Evolutionary conservation across 2,888 invertebrate genomes (phyloP), one percentile per base, ranked within the genome.

Genomic region (Rotaria macrura): DNA sequence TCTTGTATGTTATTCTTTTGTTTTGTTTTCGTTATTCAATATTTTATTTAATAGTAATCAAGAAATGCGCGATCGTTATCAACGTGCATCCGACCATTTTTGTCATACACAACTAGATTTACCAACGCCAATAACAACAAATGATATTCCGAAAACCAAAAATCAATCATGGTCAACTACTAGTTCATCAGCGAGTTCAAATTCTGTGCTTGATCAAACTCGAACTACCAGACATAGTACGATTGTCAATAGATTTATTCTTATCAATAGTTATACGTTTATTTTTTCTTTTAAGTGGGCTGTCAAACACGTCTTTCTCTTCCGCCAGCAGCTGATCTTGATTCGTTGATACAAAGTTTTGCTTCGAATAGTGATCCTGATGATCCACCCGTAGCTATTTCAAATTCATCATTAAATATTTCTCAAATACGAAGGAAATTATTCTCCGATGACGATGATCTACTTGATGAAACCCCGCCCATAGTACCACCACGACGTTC

Each of bases 281-380:
- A 79, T 25, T 43, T 1, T 1, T 65, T 65, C 29, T 20, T 79
- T 79, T 43, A n/a, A 79, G 79, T 79, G 79, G 79, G 43, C 25
- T 79, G 79, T 43, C 79, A 79, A 79, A 79, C 79, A 79, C 79
- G 79, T 43, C 43, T 79, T 43, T 79, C 79, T 25, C 25, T 79
- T 2, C 79, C 79, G n/a, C 79, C 79, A 43, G n/a, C 40, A n/a
- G 25, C 43, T 10, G 79, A 79, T n/a, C 20, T 79, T 25, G 79
- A 79, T 25, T 79, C 79, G n/a, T 43, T 79, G 43, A 79, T 79
- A 43, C 79, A 79, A 79, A 79, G 79, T 79, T 79, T 79, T 43
- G 40, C 43, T 43, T 79, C 79, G 7, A 43, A 40, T 14, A 43
- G 43, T 79, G 43, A 79, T 79, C 40, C 23, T n/a, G 40, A 40